Evolutionary conservation across 2,888 invertebrate genomes (phyloP).

Genomic region (Antheraea assamensis): DNA sequence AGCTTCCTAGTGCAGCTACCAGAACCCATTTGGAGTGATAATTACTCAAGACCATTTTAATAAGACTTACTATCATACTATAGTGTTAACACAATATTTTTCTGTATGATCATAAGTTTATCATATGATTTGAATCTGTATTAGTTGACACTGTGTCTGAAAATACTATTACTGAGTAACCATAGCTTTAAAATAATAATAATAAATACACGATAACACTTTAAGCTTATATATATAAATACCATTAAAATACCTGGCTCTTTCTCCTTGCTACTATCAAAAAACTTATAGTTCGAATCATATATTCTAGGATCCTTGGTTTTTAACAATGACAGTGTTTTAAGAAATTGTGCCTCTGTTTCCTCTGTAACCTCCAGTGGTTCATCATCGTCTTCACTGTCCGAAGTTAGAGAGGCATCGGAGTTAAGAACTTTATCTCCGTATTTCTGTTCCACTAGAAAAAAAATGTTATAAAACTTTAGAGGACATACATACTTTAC

Average conservation of each 20-base stretch:
- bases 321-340: slow-evolving; percentile 92
- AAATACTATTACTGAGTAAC: no score
- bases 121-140: no score
- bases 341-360: slow-evolving; percentile 93
- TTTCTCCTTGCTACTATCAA: slow-evolving; percentile 77
- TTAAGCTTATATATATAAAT: not conserved
- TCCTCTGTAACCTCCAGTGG: slow-evolving; percentile 82
- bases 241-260: slow-evolving; percentile 51
- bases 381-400: slow-evolving; percentile 85
- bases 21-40: no score
- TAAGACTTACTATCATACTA: no score
- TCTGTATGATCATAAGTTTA: no score
- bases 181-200: no score
- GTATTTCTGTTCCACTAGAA: slow-evolving; percentile 88
- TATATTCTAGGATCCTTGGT: slow-evolving; percentile 95
- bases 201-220: not conserved
- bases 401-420: slow-evolving; percentile 73
- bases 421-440: slow-evolving; percentile 80
- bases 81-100: no score
- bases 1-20: no score
- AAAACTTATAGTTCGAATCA: slow-evolving; percentile 88
- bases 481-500: no score
- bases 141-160: no score
- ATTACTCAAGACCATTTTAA: no score
- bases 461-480: not conserved